Evolutionary conservation across 1,140 invertebrate genomes (phyloP).

Genomic region (Drosophila nikananu): DNA sequence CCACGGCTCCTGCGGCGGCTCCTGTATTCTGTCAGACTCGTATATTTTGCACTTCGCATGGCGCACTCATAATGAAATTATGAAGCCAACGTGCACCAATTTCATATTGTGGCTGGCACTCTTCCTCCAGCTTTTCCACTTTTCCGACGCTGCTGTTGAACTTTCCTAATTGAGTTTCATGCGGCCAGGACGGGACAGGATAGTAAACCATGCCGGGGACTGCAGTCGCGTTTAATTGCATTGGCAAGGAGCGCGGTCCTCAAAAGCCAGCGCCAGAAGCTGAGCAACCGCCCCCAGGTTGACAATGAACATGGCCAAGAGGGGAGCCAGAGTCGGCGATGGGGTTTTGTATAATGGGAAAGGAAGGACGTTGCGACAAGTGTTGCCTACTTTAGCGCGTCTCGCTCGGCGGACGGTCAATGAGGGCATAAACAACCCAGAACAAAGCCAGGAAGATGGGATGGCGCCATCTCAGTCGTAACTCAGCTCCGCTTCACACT

Average conservation of each 20-base stretch:
- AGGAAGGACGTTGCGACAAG: conserved; percentile 21
- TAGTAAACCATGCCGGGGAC: conserved; percentile 36
- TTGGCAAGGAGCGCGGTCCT: conserved; percentile 62
- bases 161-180: conserved; percentile 78
- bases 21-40: conserved; percentile 46
- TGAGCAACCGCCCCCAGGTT: conserved; percentile 34
- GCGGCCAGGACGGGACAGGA: conserved; percentile 44
- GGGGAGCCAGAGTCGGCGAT: not conserved
- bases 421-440: conserved; percentile 35
- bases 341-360: not conserved
- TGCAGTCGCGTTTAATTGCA: conserved; percentile 77
- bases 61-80: conserved; percentile 77
- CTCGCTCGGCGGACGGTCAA: conserved; percentile 29
- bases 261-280: conserved; percentile 40
- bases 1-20: conserved; percentile 8
- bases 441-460: conserved; percentile 25
- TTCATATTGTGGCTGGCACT: conserved; percentile 61
- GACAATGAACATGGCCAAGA: conserved; percentile 29
- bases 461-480: not conserved
- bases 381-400: conserved; percentile 45
- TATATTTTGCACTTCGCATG: conserved; percentile 63
- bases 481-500: conserved; percentile 14
- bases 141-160: conserved; percentile 27
- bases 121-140: not conserved
- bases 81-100: conserved; percentile 79